Conservation (phyloP, 1,140 invertebrate species). For the Cotesia glomerata region DNA sequence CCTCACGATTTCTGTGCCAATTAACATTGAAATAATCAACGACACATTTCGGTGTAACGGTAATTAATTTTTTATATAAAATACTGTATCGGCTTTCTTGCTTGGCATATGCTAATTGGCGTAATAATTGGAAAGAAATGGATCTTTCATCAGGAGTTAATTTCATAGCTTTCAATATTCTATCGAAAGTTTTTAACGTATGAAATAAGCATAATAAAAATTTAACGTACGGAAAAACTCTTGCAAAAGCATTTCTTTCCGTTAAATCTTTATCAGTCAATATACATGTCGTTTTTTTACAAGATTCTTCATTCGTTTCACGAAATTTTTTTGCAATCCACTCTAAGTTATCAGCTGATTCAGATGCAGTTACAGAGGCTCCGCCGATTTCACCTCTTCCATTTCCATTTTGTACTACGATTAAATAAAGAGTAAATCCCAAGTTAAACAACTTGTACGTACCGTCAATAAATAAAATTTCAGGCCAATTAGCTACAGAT, state of each 20-base stretch:
- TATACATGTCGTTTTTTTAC: background rate
- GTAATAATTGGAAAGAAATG: background rate
- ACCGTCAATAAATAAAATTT: slow-evolving; percentile 2
- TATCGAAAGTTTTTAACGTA: slow-evolving; percentile 22
- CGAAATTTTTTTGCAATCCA: slow-evolving; percentile 14
- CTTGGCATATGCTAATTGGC: background rate
- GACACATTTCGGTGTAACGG: background rate
- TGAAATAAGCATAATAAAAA: slow-evolving; percentile 35
- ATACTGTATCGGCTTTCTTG: background rate
- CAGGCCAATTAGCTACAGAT: background rate
- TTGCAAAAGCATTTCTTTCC: slow-evolving; percentile 12
- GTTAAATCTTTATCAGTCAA: slow-evolving; percentile 15
- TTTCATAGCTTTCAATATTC: background rate
- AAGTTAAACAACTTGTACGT: slow-evolving; percentile 5
- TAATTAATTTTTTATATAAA: background rate
- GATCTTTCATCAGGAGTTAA: background rate
- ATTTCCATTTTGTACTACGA: background rate
- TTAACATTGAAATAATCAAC: slow-evolving; percentile 29
- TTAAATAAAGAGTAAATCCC: background rate
- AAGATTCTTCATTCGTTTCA: background rate
- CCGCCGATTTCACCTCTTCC: slow-evolving; percentile 7
- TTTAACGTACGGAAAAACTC: slow-evolving; percentile 14
- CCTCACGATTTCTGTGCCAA: slow-evolving; percentile 15
- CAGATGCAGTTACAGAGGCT: background rate
- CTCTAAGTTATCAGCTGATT: background rate